Evolutionary conservation across 2,797 vertebrate species (phyloP), one percentile per base, ranked within the genome.

Genomic region (Sebastes wilsoni): DNA sequence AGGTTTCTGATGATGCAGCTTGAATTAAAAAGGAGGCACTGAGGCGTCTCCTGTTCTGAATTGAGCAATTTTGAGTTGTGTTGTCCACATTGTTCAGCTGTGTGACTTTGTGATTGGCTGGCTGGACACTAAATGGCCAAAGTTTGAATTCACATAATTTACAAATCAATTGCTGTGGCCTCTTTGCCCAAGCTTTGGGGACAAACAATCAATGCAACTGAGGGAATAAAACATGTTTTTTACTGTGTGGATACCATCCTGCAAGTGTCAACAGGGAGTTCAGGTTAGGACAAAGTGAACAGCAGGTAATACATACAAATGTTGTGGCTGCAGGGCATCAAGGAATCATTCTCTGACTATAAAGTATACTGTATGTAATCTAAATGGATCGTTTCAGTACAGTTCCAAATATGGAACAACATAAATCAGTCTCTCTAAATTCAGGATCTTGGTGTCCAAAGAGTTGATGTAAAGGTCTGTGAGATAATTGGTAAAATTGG

Each of bases 181-280:
- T 58, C 30, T 61, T 59, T 66, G 28, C 54, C 60, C 10, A 36
- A 56, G 46, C 30, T 32, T 71, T 61, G 12, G 18, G 27, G 42
- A 72, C 30, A 70, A 84, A 71, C 66, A 72, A 82, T 90, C 71
- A 49, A 77, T 87, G 42, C 4, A 66, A 58, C 46, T 34, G 58
- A 72, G 69, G 32, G 66, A 81, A 66, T 56, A 60, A 66, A 72
- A 59, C 20, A 5, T n/a, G 9, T 10, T 77, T 61, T 72, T 62
- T 28, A 12, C 10, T 28, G 20, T 38, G 42, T 25, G 28, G 20
- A 62, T 14, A 68, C 23, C 38, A 12, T 13, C 13, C 42, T 56
- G 52, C 56, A 25, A 32, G 38, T 56, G 27, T 68, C 32, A 60
- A 25, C 14, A 13, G 20, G 25, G 36, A 65, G 69, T 79, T 69